Percentiles rank a stretch among this genome's conserved stretches.
These are phyloP conservation scores for Megatriorchis doriae DNA, from an alignment of 2,113 vertebrate species.

Conservation along the genomic window DNA sequence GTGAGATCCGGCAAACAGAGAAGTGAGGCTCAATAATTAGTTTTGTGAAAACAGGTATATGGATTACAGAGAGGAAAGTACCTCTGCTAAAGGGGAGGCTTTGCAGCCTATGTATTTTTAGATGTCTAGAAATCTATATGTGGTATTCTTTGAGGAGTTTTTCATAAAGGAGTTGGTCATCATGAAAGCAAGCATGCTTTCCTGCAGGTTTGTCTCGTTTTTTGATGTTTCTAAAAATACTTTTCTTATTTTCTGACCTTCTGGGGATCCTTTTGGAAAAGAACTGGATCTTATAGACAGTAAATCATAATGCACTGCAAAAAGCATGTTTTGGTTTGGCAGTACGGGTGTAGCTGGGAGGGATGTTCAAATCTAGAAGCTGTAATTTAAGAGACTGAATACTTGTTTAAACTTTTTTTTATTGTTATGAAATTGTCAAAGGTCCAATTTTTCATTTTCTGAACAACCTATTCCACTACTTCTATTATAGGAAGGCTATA, in stretches of 20 bases:
- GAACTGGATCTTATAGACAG: neutral
- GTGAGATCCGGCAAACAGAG: neutral
- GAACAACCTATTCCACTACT: neutral
- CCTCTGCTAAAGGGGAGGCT: neutral
- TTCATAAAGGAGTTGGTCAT: neutral
- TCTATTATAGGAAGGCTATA: conserved; percentile 85
- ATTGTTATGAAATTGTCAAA: neutral
- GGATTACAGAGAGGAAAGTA: neutral
- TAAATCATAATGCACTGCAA: neutral
- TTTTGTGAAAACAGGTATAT: neutral
- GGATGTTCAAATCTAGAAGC: neutral
- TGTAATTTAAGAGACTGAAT: neutral
- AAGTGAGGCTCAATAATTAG: neutral
- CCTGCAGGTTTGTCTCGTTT: neutral
- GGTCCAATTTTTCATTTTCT: neutral
- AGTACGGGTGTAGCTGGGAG: neutral
- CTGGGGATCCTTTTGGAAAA: neutral
- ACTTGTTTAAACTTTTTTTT: neutral
- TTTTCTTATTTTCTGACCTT: neutral
- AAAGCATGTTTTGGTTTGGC: neutral
- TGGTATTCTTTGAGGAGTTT: neutral
- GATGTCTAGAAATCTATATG: neutral
- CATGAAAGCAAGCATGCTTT: neutral
- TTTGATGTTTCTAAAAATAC: neutral
- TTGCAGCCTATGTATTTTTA: neutral